Base-by-base conservation (phyloP, 1,140 invertebrate species). In the Eueides isabella region DNA sequence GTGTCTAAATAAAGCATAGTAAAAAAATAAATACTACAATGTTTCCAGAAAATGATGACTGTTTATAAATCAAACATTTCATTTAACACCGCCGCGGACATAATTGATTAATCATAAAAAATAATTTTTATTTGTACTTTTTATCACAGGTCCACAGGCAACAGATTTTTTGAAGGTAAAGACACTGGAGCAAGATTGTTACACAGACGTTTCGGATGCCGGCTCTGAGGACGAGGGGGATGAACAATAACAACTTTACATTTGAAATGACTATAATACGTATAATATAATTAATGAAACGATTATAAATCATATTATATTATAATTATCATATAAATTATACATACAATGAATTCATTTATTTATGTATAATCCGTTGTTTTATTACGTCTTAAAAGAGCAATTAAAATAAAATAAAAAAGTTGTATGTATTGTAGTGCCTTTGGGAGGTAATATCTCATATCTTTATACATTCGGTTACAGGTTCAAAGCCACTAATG, bases 201-300 rank as follows among this genome's bases (percentile, higher is more conserved):
- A 90, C 70, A 94, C 93, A 5, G 93, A 94, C 65, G 91, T 94
- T 0, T 94, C 93, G 0, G 93, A 94, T 26, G 93, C 92, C 0
- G 92, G 93, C 63, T 86, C 85, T 1, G 93, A 93, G 16, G 91
- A 86, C 26, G 92, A 93, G 75, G 92, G 93, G 75, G 84, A 86
- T 63, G 72, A 83, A 31, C 33, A 72, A 5, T 74, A 80, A 31
- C 1, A 5, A 30, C 5, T 73, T 38, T 16, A 38, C 14, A 38
- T 19, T 61, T 41, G 3, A 68, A 44, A 41, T 66, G 14, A 33
- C 23, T 55, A 19, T 55, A 31, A 26, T 55, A n/a, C 41, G 55
- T 41, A 55, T 26, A 55, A 19, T 55, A 19, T 55, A n/a, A n/a
- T 61, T 19, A 30, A 9, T 41, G 3, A 68, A 44, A 41, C 61